Evolutionary conservation across 2,113 vertebrate species (phyloP).

Genomic region (Pollimyrus isidori): DNA sequence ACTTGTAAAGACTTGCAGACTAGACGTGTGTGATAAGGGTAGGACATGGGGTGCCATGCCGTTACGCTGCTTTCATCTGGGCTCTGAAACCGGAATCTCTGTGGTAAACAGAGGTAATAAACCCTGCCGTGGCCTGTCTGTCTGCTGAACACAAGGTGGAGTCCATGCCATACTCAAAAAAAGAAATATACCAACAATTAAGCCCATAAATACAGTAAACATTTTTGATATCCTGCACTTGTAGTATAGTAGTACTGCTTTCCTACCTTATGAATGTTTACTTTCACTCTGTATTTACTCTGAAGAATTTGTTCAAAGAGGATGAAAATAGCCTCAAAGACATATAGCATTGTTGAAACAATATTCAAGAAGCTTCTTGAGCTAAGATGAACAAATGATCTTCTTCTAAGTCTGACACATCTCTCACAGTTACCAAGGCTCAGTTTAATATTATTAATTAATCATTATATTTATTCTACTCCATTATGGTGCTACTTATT

Average conservation of each 20-base stretch:
- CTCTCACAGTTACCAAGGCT: not conserved
- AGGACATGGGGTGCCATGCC: not conserved
- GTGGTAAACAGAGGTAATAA: not conserved
- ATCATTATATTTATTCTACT: not conserved
- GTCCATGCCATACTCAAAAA: not conserved
- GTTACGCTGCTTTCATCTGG: not conserved
- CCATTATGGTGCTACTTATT: not conserved
- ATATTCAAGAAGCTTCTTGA: not conserved
- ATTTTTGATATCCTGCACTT: not conserved
- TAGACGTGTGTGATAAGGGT: slow-evolving; percentile 12
- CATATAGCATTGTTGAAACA: not conserved
- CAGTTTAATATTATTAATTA: not conserved
- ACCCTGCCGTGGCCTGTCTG: not conserved
- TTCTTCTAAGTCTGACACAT: not conserved
- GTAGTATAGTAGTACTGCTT: not conserved
- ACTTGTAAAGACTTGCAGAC: slow-evolving; percentile 13
- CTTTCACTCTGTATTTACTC: not conserved
- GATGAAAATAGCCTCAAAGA: not conserved
- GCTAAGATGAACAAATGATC: not conserved
- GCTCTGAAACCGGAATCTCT: not conserved
- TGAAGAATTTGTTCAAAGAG: not conserved
- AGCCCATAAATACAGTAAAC: not conserved
- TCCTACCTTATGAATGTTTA: not conserved
- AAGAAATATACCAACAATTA: not conserved
- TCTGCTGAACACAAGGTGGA: not conserved